Percentiles rank a stretch among this genome's conserved stretches.
These are phyloP conservation scores for Patella pellucida DNA, from an alignment of 2,888 invertebrate genomes.

Conservation along the genomic window DNA sequence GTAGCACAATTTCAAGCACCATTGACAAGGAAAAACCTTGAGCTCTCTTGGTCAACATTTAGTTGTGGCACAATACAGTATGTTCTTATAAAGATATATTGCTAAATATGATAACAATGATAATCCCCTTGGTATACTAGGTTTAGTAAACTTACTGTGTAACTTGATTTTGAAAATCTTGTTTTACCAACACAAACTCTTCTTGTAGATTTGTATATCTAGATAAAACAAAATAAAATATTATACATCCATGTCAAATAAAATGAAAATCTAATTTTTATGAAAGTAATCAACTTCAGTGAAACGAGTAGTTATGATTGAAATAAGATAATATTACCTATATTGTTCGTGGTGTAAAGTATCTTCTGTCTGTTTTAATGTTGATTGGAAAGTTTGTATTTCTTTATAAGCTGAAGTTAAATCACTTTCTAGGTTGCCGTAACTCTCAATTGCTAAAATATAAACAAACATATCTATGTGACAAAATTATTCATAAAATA, in stretches of 20 bases:
- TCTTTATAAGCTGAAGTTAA: not conserved
- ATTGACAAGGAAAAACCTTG: no score
- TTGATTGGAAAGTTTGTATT: not conserved
- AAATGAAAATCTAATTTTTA: no score
- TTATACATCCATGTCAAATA: no score
- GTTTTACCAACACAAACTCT: not conserved
- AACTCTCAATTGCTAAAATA: not conserved
- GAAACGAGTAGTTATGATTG: no score
- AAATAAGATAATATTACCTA: not conserved
- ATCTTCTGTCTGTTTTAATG: conserved; percentile 8
- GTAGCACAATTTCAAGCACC: no score
- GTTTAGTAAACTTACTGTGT: conserved; percentile 9
- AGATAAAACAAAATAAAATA: not conserved
- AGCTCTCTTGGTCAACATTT: no score
- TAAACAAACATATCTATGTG: not conserved
- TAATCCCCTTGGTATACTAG: not conserved
- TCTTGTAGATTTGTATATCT: conserved; percentile 8
- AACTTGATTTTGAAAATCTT: not conserved
- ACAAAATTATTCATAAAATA: not conserved
- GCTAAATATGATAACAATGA: no score
- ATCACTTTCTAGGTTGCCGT: not conserved
- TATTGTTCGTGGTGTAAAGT: not conserved
- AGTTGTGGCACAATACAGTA: no score
- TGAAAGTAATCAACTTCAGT: no score
- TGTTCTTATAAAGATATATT: no score